These are phyloP conservation scores for Pipistrellus pygmaeus DNA, from an alignment of 2,797 vertebrate species.

Conservation along the genomic window DNA sequence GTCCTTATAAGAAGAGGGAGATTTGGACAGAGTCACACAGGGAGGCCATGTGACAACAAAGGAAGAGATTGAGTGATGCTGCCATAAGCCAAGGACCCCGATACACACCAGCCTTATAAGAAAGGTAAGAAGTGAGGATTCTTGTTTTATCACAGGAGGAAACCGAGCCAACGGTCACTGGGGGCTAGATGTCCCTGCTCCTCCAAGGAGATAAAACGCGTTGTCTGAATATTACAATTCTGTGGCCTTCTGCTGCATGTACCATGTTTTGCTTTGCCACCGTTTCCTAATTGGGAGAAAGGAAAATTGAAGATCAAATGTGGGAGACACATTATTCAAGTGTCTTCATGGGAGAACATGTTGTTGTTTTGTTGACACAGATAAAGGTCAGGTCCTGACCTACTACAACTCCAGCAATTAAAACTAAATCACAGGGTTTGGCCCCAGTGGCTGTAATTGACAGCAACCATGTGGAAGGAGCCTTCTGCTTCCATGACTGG, in stretches of 20 bases:
- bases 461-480: background rate
- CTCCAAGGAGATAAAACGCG: background rate
- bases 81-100: background rate
- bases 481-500: background rate
- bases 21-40: background rate
- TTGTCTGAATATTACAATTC: background rate
- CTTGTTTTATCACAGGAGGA: background rate
- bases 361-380: background rate
- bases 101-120: background rate
- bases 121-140: background rate
- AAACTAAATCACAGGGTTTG: background rate
- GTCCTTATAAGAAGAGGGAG: background rate
- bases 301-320: background rate
- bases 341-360: background rate
- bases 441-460: background rate
- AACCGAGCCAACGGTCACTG: background rate
- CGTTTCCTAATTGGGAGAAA: background rate
- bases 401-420: background rate
- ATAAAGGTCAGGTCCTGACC: background rate
- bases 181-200: background rate
- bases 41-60: background rate
- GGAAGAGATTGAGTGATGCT: background rate
- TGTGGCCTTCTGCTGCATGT: background rate
- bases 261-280: background rate
- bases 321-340: background rate